Base-by-base conservation (phyloP, 2,888 invertebrate genomes). In the Pseudococcus longispinus region DNA sequence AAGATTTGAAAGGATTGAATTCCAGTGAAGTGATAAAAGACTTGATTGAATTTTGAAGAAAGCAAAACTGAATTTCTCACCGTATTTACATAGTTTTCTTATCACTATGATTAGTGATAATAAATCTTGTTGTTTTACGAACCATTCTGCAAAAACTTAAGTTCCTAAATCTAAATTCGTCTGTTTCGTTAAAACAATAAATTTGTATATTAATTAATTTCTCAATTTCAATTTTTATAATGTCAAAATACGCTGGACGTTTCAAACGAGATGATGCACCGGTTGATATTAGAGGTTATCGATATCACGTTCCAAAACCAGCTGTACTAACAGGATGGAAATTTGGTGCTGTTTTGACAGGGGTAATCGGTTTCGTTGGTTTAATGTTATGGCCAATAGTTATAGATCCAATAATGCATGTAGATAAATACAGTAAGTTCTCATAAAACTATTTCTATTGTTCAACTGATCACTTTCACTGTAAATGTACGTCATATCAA, bases 361-460 rank as follows among this genome's bases (percentile, higher is more conserved):
- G 60, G 2, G 15, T 74, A 0, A 15, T 70, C 5, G 85, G 85
- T 20, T 65, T 65, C 15, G 5, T 85, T n/a, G 85, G 70, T 23
- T 6, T 85, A 65, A 44, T 37, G 37, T 5, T 85, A 8, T 85
- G 37, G 18, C 85, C 85, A 11, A 85, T 85, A 13, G 20, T 85
- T 20, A 32, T 70, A n/a, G 85, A 85, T 44, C 85, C 85, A 23
- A 23, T 85, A 4, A 15, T 85, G 18, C 32, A 85, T 15, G 18
- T 42, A 0, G 85, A 85, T 44, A 85, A 85, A 23, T 85, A 85
- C 44, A 85, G 85, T 85, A 74, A 85, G 85, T 44, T n/a, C 37
- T 55, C 18, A 32, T 32, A 13, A 0, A 37, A 23, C 9, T 11
- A 70, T 29, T 37, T 1, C 29, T 29, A 15, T 29, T 29, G 6